Conservation (phyloP, 2,113 vertebrate genomes). For the Stercorarius parasiticus region DNA sequence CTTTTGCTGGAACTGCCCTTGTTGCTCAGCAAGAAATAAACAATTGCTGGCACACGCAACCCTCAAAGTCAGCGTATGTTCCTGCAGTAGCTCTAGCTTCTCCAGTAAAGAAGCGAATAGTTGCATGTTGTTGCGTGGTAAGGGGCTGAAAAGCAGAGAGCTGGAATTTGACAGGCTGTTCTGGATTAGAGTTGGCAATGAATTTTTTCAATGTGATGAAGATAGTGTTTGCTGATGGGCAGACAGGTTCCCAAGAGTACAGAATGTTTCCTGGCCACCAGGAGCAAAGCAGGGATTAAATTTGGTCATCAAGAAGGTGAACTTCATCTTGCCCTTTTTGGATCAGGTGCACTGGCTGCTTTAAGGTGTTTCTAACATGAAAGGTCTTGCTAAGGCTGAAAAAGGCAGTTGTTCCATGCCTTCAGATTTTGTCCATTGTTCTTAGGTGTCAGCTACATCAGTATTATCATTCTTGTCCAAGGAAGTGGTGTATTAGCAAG, state of each 20-base stretch:
- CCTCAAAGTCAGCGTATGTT: neutral
- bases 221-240: neutral
- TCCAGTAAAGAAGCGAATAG: neutral
- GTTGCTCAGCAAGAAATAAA: constrained; percentile 60
- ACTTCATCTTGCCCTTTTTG: neutral
- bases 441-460: neutral
- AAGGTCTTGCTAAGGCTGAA: neutral
- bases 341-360: neutral
- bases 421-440: neutral
- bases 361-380: neutral
- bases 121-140: rapidly evolving
- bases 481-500: neutral
- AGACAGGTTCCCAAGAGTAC: neutral
- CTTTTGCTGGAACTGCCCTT: constrained; percentile 8
- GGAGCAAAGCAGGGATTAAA: neutral
- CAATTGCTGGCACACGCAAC: constrained; percentile 30
- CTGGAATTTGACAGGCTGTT: neutral
- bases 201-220: neutral
- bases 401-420: neutral
- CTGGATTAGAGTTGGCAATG: neutral
- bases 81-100: neutral
- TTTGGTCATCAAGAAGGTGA: neutral
- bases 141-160: neutral
- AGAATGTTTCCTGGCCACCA: neutral
- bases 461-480: neutral